Evolutionary conservation across 1,140 invertebrate species (phyloP).

Genomic region (Lasioglossum albipes): DNA sequence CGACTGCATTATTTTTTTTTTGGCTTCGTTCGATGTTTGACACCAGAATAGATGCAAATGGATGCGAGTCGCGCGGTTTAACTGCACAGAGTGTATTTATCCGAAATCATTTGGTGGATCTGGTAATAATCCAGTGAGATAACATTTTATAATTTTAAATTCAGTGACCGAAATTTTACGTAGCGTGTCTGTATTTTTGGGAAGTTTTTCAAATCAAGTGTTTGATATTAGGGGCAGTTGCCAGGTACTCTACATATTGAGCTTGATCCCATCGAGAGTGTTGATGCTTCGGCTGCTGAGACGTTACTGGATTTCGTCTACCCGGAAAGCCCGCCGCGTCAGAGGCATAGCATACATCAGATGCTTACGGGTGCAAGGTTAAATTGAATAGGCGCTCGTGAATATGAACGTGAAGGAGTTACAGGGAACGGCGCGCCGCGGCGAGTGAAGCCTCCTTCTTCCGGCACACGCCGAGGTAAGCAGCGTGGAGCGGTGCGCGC

Average conservation of each 20-base stretch:
- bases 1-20: neutral
- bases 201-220: too few species aligned
- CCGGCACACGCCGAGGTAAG: conserved; percentile 33
- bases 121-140: too few species aligned
- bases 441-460: conserved; percentile 34
- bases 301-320: neutral
- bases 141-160: too few species aligned
- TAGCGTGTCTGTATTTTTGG: too few species aligned
- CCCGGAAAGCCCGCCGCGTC: neutral
- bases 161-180: too few species aligned
- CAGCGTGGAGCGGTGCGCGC: conserved; percentile 18
- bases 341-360: neutral
- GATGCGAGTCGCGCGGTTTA: neutral
- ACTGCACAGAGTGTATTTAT: neutral
- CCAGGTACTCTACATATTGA: too few species aligned
- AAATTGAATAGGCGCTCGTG: conserved; percentile 33
- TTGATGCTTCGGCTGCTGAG: neutral
- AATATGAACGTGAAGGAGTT: conserved; percentile 28
- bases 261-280: too few species aligned
- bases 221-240: too few species aligned
- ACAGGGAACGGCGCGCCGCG: too few species aligned
- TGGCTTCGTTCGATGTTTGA: neutral
- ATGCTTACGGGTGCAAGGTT: conserved; percentile 4
- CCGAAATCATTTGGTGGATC: neutral
- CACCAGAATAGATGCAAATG: neutral